Evolutionary conservation across 1,140 invertebrate genomes (phyloP).

Genomic region (Pemphigus obesinymphae): DNA sequence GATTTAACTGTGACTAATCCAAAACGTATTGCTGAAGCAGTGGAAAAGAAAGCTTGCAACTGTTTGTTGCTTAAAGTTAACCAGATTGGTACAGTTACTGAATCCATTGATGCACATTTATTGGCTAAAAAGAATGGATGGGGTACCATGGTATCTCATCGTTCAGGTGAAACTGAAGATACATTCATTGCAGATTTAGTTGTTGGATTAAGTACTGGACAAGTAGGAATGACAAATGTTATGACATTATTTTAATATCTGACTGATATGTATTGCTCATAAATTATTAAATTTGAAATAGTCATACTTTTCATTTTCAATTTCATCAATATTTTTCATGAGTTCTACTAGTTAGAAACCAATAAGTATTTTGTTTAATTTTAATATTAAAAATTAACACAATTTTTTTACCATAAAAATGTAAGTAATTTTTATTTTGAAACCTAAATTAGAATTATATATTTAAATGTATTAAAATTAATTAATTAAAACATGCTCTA

Average conservation of each 20-base stretch:
- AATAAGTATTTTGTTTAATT: too few relatives aligned
- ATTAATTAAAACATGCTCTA: too few relatives aligned
- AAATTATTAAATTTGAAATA: background rate
- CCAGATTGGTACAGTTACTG: slow-evolving; percentile 96
- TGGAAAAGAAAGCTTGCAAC: slow-evolving; percentile 97
- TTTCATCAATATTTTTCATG: too few relatives aligned
- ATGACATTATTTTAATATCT: background rate
- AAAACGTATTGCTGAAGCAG: slow-evolving; percentile 89
- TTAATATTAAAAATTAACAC: too few relatives aligned
- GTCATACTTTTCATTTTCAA: too few relatives aligned
- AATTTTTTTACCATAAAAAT: too few relatives aligned
- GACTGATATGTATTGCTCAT: background rate
- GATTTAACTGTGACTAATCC: slow-evolving; percentile 93
- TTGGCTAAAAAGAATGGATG: slow-evolving; percentile 91
- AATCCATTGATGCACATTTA: slow-evolving; percentile 92
- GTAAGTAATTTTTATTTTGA: too few relatives aligned
- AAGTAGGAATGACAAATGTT: slow-evolving; percentile 51
- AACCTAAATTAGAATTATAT: too few relatives aligned
- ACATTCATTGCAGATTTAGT: slow-evolving; percentile 98
- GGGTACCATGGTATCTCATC: slow-evolving; percentile 98
- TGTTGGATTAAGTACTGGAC: slow-evolving; percentile 94
- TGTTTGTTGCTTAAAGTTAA: slow-evolving; percentile 96
- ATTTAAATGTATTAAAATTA: too few relatives aligned
- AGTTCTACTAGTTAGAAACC: too few relatives aligned
- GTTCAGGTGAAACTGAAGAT: slow-evolving; percentile 98